phyloP scores from a whole-genome alignment of 2,797 vertebrate species.

The Falco rusticolus region DNA sequence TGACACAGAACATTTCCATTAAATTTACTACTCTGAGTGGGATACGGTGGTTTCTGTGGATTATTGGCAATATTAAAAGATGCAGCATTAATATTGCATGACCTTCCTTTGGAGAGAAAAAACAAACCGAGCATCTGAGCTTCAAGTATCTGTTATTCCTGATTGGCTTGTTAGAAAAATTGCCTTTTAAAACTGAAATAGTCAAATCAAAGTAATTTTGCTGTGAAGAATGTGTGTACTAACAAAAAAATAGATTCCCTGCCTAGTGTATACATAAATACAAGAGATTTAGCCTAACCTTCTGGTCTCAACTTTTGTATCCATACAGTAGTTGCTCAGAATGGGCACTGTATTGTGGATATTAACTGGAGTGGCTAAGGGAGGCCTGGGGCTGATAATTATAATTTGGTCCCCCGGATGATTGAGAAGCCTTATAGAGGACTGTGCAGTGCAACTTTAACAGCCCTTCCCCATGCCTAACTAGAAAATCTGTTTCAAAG shows the following conservation, averaged over 20 bases:
- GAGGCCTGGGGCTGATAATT: conserved; percentile 43
- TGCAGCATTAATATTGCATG: conserved; percentile 20
- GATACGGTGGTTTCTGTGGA: not conserved
- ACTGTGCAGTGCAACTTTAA: conserved; percentile 35
- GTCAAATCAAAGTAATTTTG: conserved; percentile 42
- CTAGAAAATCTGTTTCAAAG: conserved; percentile 63
- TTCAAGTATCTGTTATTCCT: not conserved
- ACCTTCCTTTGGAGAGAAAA: not conserved
- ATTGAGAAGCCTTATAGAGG: not conserved
- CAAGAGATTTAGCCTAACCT: conserved; percentile 30
- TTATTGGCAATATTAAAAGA: conserved; percentile 31
- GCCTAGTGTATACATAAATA: conserved; percentile 25
- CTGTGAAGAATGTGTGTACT: not conserved
- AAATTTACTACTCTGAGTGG: not conserved
- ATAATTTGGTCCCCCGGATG: not conserved
- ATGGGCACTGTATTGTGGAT: not conserved
- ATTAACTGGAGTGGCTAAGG: conserved; percentile 27
- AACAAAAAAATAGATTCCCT: conserved; percentile 6
- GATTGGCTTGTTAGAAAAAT: conserved; percentile 44
- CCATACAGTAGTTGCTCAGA: not conserved
- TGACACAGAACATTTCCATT: not conserved
- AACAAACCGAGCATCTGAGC: not conserved
- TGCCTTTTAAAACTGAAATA: conserved; percentile 39
- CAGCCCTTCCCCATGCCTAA: conserved; percentile 23
- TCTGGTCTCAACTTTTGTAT: conserved; percentile 19